Evolutionary conservation across 1,140 invertebrate species (phyloP).

Genomic region (Camponotus floridanus): DNA sequence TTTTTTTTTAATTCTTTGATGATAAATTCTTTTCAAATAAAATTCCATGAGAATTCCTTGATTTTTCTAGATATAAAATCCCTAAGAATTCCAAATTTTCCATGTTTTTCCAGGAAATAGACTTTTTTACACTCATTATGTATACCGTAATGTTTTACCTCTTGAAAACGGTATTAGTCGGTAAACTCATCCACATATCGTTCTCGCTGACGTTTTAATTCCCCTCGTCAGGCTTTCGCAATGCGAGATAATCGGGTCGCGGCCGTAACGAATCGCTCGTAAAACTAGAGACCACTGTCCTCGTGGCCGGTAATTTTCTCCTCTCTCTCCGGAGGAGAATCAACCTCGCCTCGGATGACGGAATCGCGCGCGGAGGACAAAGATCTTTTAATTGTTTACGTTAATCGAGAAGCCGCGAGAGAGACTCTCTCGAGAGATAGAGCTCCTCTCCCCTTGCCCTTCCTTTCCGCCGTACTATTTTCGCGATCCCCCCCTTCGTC

Average conservation of each 20-base stretch:
- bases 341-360: slow-evolving; percentile 40
- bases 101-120: too few species aligned
- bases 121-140: neutral
- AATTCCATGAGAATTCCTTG: too few species aligned
- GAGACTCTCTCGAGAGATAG: slow-evolving; percentile 28
- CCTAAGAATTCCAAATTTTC: too few species aligned
- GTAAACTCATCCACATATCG: slow-evolving; percentile 41
- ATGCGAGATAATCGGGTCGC: slow-evolving; percentile 57
- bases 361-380: slow-evolving; percentile 48
- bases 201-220: slow-evolving; percentile 54
- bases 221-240: slow-evolving; percentile 43
- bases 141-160: neutral
- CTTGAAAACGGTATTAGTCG: slow-evolving; percentile 8
- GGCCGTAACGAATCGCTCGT: slow-evolving; percentile 58
- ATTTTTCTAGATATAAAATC: too few species aligned
- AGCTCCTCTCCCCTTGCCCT: neutral
- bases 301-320: slow-evolving; percentile 57
- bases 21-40: too few species aligned
- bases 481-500: slow-evolving; percentile 14
- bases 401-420: slow-evolving; percentile 34
- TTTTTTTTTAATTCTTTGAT: too few species aligned
- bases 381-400: slow-evolving; percentile 34
- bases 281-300: slow-evolving; percentile 57
- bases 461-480: too few species aligned
- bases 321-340: neutral